Evolutionary conservation across 2,888 invertebrate species (phyloP), one percentile per base, ranked within the genome.

Genomic region (Clistopyga incitator): DNA sequence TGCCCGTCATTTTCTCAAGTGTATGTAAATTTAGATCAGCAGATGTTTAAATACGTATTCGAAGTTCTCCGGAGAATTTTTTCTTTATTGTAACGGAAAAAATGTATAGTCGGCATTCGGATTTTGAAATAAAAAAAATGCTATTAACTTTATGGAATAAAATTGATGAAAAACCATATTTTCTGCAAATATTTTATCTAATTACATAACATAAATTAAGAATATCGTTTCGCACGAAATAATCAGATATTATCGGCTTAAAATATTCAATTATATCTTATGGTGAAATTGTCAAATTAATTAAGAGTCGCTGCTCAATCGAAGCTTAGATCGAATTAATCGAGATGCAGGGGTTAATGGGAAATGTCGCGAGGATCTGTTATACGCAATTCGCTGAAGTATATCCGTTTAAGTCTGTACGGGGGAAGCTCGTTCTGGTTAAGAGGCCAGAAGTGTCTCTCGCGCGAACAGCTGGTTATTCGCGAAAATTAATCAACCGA

Each of bases 381-480:
- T 23, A 59, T 45, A 47, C 59, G 71, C 71, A 71, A 82, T 82
- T 79, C 50, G 59, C 20, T 74, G 45, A 34, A 47, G 65, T 54
- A 65, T 54, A 42, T 50, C 2, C 23, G 59, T 47, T 47, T 20
- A 45, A 29, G 61, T 38, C 42, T 61, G 8, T 38, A 23, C 42
- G 52, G 38, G 11, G 25, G 20, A 25, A 25, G 34, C 34, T 34
- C 67, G 34, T 68, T 72, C 47, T 34, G 20, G 52, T 42, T 80
- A 77, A 80, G 45, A 70, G 18, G 81, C 74, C 64, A 78, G 77
- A 84, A 86, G 85, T 88, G 88, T 87, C 67, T n/a, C 6, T 25
- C 88, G 86, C 87, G 86, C 88, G 82, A 87, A 88, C 90, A 90
- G 89, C 89, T 91, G 90, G 54, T 87, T 88, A 87, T 88, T 88